Evolutionary conservation across 2,113 vertebrate species (phyloP).

Genomic region (Gyps fulvus): DNA sequence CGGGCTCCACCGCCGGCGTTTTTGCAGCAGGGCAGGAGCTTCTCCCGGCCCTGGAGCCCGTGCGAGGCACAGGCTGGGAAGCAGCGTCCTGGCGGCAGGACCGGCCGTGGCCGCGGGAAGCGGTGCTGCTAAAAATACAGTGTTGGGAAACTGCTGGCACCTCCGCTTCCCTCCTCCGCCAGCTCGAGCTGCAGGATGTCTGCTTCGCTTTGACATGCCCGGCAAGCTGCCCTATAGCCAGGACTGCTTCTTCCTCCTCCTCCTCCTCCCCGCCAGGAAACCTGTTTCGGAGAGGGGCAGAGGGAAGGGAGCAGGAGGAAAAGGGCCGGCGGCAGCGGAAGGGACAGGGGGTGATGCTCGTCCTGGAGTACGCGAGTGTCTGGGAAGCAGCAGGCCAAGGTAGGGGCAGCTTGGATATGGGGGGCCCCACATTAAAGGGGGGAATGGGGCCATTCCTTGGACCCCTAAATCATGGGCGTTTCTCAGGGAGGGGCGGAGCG

Average conservation of each 20-base stretch:
- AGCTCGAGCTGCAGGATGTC: neutral
- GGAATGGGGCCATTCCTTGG: fast-evolving
- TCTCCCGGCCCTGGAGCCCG: fast-evolving
- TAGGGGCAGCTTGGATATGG: neutral
- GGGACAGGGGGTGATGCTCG: neutral
- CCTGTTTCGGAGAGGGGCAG: neutral
- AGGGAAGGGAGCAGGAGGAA: neutral
- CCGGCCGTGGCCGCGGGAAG: neutral
- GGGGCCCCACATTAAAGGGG: fast-evolving
- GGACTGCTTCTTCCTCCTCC: neutral
- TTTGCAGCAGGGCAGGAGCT: neutral
- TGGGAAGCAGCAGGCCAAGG: neutral
- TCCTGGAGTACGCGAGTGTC: neutral
- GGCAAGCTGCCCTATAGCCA: neutral
- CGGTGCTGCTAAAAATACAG: neutral
- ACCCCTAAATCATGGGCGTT: neutral
- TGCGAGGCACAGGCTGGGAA: neutral
- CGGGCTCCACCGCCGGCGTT: fast-evolving
- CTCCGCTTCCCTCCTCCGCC: neutral
- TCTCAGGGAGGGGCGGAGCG: neutral
- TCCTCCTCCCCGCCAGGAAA: neutral
- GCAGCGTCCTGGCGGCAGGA: fast-evolving
- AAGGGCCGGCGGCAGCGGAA: neutral
- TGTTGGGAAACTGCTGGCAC: neutral
- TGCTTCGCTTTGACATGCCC: neutral